phyloP scores from a whole-genome alignment of 2,888 invertebrate genomes.

The Stenurella melanura region DNA sequence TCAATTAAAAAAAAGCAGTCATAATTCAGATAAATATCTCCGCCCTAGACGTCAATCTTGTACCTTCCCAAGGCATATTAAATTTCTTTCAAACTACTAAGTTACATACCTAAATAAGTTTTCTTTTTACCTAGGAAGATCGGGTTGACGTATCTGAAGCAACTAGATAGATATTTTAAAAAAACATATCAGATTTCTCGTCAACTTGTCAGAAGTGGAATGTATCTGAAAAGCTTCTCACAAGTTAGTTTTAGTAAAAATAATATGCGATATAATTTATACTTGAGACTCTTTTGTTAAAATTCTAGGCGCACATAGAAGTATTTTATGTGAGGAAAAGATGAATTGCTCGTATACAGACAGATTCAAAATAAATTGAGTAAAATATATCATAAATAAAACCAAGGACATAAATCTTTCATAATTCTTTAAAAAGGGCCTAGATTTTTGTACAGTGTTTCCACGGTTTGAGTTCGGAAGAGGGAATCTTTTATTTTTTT shows the following conservation, averaged over 20 bases:
- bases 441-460: too few species aligned
- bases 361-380: background rate
- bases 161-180: conserved; percentile 42
- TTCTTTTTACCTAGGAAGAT: conserved; percentile 33
- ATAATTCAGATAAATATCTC: conserved; percentile 12
- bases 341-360: background rate
- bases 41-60: background rate
- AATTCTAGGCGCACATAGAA: background rate
- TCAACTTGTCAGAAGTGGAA: conserved; percentile 44
- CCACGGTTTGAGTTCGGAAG: too few species aligned
- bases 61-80: conserved; percentile 8
- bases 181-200: conserved; percentile 46
- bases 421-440: background rate
- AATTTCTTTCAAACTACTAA: conserved; percentile 17
- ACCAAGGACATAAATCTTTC: background rate
- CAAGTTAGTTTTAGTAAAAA: conserved; percentile 18
- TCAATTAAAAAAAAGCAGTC: conserved; percentile 18
- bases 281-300: background rate
- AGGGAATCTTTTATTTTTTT: too few species aligned
- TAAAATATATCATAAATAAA: background rate
- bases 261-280: conserved; percentile 17
- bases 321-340: background rate
- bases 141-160: conserved; percentile 41
- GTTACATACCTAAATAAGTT: conserved; percentile 34
- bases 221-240: conserved; percentile 17